phyloP scores from a whole-genome alignment of 1,140 invertebrate genomes.

The Pomacea maculata region DNA sequence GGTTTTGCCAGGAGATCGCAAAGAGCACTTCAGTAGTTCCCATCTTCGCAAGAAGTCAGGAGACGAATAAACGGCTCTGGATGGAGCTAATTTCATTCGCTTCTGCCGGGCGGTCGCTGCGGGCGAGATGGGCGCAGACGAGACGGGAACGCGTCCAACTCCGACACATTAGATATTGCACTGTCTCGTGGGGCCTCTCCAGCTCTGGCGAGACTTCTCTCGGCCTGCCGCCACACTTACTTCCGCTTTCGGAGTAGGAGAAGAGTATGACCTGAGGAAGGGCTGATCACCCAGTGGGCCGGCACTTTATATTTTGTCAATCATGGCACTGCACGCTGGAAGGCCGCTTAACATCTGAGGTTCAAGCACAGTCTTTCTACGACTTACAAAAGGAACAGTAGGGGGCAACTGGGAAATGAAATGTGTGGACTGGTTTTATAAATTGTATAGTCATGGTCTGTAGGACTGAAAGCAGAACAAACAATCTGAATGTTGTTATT shows the following conservation, averaged over 20 bases:
- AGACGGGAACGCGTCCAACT: slow-evolving; percentile 4
- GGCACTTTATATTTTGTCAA: background rate
- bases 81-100: slow-evolving; percentile 21
- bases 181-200: background rate
- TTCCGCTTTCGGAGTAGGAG: background rate
- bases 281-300: background rate
- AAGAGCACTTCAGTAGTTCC: slow-evolving; percentile 18
- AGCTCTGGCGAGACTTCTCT: background rate
- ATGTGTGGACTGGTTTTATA: no score
- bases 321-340: background rate
- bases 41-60: slow-evolving; percentile 5
- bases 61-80: slow-evolving; percentile 22
- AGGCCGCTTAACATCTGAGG: background rate
- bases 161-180: slow-evolving; percentile 4
- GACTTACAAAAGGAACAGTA: no score
- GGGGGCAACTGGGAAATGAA: no score
- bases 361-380: no score
- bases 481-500: no score
- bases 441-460: no score
- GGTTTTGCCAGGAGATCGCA: slow-evolving; percentile 22
- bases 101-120: slow-evolving; percentile 12
- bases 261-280: background rate
- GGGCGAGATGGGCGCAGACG: slow-evolving; percentile 9
- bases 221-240: background rate
- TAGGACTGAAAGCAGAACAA: no score